Evolutionary conservation across 2,888 invertebrate genomes (phyloP), one percentile per base, ranked within the genome.

Genomic region (Acanthosepion esculentum): DNA sequence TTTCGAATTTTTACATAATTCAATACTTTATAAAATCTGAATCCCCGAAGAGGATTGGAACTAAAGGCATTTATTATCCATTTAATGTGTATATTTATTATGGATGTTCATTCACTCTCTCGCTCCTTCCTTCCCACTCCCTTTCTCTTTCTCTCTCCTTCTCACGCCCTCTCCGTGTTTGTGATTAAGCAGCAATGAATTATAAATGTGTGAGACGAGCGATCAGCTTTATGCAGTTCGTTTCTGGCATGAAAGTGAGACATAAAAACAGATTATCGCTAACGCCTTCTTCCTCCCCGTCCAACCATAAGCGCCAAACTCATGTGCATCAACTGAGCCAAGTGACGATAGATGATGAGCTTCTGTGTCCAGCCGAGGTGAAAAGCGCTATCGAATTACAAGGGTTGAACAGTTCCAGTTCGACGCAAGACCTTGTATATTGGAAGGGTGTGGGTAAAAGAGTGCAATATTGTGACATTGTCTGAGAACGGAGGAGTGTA

Each of bases 181-280:
- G 78, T 78, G n/a, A 78, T 78, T 78, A 78, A 78, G 78, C n/a
- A 29, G 29, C 29, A 78, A 78, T 78, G n/a, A 78, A 78, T 78
- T 78, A 78, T 78, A 78, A 78, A 78, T 78, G 78, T 78, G 78
- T 78, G 78, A 78, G 78, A 78, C 78, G 78, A 78, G n/a, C 10
- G 78, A 78, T 78, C 78, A 78, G 10, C n/a, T 78, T 78, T n/a
- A 78, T n/a, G n/a, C 78, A 78, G n/a, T 78, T n/a, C 78, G n/a
- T 78, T n/a, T 78, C 78, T n/a, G 78, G 29, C 78, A 10, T n/a
- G n/a, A 3, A 59, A 59, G 59, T 59, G 59, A 59, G n/a, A 78
- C 78, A n/a, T 78, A 29, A 78, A 78, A 78, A 78, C 78, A 78
- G 78, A 78, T n/a, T n/a, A 78, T 78, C 78, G 5, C n/a, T 78